Evolutionary conservation across 1,140 invertebrate species (phyloP).

Genomic region (Gonioctena quinquepunctata): DNA sequence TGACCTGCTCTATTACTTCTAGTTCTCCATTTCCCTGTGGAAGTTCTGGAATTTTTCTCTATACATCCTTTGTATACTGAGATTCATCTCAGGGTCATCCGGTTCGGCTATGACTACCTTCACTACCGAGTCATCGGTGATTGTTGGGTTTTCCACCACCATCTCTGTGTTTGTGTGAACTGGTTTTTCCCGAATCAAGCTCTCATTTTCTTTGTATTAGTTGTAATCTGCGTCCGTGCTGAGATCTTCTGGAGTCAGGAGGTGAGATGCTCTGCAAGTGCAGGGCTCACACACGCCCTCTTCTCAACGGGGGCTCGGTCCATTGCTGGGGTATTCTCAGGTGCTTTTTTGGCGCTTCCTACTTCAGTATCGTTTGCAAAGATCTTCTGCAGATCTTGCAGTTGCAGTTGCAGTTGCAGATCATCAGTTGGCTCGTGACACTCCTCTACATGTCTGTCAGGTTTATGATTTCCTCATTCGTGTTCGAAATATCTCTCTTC

Average conservation of each 20-base stretch:
- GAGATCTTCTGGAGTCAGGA: neutral
- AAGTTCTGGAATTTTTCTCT: conserved; percentile 24
- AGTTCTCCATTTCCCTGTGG: conserved; percentile 1
- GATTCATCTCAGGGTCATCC: conserved; percentile 18
- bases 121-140: neutral
- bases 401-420: no score
- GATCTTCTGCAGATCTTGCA: no score
- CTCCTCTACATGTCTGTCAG: neutral
- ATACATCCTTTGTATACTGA: conserved; percentile 15
- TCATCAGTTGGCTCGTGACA: neutral
- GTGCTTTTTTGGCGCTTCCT: neutral
- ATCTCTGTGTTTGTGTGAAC: conserved; percentile 21
- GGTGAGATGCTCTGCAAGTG: neutral
- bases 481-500: neutral
- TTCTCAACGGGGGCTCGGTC: neutral
- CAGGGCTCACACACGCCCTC: neutral
- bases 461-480: no score
- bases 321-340: neutral
- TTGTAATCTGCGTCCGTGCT: neutral
- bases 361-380: neutral
- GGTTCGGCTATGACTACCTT: conserved; percentile 25
- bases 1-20: conserved; percentile 17
- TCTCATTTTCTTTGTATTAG: neutral
- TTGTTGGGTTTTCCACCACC: conserved; percentile 18
- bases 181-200: neutral